Conservation (phyloP, 1,140 invertebrate genomes). For the Platorchestia sp. region DNA sequence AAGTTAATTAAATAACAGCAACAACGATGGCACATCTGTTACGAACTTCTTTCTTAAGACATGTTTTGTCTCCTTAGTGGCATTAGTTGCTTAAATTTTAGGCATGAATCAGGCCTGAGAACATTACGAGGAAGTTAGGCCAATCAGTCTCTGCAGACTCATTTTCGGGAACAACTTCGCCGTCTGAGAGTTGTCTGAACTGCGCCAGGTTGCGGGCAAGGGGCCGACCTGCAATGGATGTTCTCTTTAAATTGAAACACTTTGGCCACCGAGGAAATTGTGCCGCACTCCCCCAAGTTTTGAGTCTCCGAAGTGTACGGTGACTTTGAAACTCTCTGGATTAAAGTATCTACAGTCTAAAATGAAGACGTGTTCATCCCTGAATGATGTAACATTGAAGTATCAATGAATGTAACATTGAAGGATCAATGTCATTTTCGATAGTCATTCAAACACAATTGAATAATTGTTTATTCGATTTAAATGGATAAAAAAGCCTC, state of each 20-base stretch:
- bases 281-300: not conserved
- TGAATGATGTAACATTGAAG: too few species aligned
- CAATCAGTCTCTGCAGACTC: conserved; percentile 41
- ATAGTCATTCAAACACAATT: too few species aligned
- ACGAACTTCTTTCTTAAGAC: not conserved
- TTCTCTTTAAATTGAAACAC: conserved; percentile 14
- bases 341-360: too few species aligned
- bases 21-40: not conserved
- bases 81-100: conserved; percentile 11
- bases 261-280: conserved; percentile 14
- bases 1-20: not conserved
- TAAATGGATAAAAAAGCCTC: too few species aligned
- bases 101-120: conserved; percentile 37
- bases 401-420: too few species aligned
- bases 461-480: too few species aligned
- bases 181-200: not conserved
- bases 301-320: not conserved
- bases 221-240: not conserved
- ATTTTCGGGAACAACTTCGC: conserved; percentile 24
- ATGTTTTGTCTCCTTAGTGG: not conserved
- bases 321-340: not conserved
- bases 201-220: not conserved
- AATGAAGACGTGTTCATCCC: too few species aligned
- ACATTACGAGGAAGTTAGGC: conserved; percentile 34
- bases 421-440: too few species aligned